Base-by-base conservation (phyloP, 2,888 invertebrate genomes). In the Dynastes tityus region DNA sequence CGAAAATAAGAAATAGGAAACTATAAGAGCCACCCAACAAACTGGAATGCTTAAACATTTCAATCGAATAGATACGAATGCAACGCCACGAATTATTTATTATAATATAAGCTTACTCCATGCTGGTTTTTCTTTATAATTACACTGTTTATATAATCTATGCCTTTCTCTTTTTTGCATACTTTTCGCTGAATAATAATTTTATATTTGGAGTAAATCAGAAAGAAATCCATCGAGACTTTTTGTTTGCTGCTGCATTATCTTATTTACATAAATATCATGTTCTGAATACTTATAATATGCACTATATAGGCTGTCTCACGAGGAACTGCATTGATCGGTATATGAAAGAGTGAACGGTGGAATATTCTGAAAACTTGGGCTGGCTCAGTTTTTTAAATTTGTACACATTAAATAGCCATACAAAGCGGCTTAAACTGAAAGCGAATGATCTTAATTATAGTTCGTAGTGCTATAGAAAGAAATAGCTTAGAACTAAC, bases 111-210 rank as follows among this genome's bases (percentile, higher is more conserved):
- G 63, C 29, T 1, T 16, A 13, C 55, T 2, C 16, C 2, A 55
- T 55, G 55, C 63, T 63, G 4, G 27, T 63, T 51, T 68, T 27
- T 68, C 4, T 51, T 13, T 51, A 9, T 37, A 37, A 37, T 22
- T 3, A 9, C 29, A 29, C 4, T 45, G 51, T 29, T 68, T 68
- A 49, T 51, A 29, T 51, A 51, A 27, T 29, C 13, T 51, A 68
- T 22, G 11, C 68, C 68, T 68, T 68, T 68, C 68, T 51, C 53
- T 68, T 68, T 68, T 68, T 68, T 68, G 13, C 29, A 68, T 16
- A 68, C 6, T 68, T 68, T 51, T 51, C 51, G 51, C 11, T 9
- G 63, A n/a, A 32, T 32, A 63, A 32, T n/a, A 32, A n/a, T 29
- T 6, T 22, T 22, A 22, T 22, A 63, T 29, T 29, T 63, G 5